Evolutionary conservation across 2,113 vertebrate genomes (phyloP), one percentile per base, ranked within the genome.

Genomic region (Podilymbus podiceps): DNA sequence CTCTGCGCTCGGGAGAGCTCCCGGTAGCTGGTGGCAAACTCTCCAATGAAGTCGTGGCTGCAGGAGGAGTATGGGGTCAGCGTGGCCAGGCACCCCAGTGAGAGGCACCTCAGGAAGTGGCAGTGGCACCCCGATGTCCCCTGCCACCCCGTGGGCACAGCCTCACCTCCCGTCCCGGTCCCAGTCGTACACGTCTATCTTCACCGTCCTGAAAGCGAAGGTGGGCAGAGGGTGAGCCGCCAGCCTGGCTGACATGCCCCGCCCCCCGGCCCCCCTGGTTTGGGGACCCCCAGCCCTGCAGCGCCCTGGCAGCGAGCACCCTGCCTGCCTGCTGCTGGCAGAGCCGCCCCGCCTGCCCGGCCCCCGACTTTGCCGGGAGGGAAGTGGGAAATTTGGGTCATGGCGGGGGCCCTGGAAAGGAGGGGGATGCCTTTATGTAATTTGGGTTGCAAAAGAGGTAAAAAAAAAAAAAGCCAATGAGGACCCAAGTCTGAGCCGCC

Each of bases 21-120:
- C 94, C 99, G 98, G 98, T 99, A 99, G 98, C 99, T 99, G 95
- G 99, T 99, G 91, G 99, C 99, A 96, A 99, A 99, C 97, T 99
- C 99, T 8, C 99, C 99, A 1, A 99, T 99, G 97, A 99, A 99
- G 95, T 99, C 99, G 0, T 99, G 99, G 97, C 99, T 99, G 97
- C 1, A 11, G 89, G 66, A 53, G 24, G 24, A 93, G 33, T 2
- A 1, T 0, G 5, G 11, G 14, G 21, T 85, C 10, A 17, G 40
- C 3, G 4, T 0, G 0, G 24, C 49, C 50, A 25, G 49, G 9
- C 12, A 27, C 11, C 27, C 28, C 4, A 0, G 10, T 75, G 49
- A 86, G 62, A 38, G 56, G 38, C 82, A 84, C 52, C 52, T 55
- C 0, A 1, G 49, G 56, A 82, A 81, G 42, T 3, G 4, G 23